Base-by-base conservation (phyloP, 2,113 vertebrate species). In the Saguinus midas region DNA sequence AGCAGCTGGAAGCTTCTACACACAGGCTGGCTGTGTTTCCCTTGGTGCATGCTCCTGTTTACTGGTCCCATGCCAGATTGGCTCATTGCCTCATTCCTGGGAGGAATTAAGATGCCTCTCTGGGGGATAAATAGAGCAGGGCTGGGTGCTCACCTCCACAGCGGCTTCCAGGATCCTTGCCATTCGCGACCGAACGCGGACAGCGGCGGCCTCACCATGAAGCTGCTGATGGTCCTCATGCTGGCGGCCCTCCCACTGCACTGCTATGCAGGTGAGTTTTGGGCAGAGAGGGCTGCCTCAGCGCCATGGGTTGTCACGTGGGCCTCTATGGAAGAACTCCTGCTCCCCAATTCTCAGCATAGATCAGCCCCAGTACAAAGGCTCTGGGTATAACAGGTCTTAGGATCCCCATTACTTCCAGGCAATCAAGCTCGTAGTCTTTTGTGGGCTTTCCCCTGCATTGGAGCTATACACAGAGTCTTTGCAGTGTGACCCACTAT, bases 191-290 rank as follows among this genome's bases (percentile, higher is more conserved):
- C 5, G 29, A 83, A 14, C 7, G 18, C 17, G 48, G 8, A 32
- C 55, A 8, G 45, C n/a, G 14, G 8, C 48, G 48, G 12, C 75
- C 55, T 89, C 32, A 21, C 23, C 57, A 97, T 97, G 97, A 97
- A 95, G 92, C 81, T 90, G 58, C 5, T 70, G 8, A 5, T 20
- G 0, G n/a, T 96, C 84, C 29, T 97, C 52, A 0, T 95, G 76
- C 85, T 97, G 55, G 55, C 55, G 20, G 20, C 55, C 18, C 55
- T 57, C 55, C 20, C 55, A 2, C 16, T 85, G n/a, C 93, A 2
- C 96, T 97, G 94, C 94, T 76, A n/a, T 12, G 82, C 95, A 12
- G 92, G 97, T 97, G 93, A 96, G 80, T 84, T 29, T 21, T 37
- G 13, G 10, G 58, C 40, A 45, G 13, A 5, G 20, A 79, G 20